A percentile compares a stretch with the other conserved stretches of the same genome.
These are phyloP conservation scores for Palythoa heliodiscus DNA, from an alignment of 92 coral and sea anemone genomes.

Conservation along the genomic window DNA sequence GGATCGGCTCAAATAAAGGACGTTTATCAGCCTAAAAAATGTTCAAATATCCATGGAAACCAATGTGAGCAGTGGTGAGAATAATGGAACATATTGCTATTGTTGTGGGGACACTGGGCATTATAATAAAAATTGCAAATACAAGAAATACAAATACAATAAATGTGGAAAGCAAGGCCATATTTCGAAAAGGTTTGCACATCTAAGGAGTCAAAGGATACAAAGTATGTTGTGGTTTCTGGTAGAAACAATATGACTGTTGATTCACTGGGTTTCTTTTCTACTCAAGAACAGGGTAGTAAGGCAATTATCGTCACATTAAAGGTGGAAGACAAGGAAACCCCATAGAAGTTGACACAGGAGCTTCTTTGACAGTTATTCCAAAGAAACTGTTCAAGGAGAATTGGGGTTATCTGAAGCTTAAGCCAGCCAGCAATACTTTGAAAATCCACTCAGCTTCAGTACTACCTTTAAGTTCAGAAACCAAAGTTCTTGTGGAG, in stretches of 20 bases:
- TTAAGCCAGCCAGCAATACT: constrained; percentile 3
- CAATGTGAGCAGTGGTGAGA: neutral
- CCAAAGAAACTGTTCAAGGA: neutral
- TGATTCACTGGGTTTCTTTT: too few species aligned
- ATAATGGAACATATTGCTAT: neutral
- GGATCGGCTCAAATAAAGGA: neutral
- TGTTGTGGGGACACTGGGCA: neutral
- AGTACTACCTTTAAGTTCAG: neutral
- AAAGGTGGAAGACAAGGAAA: too few species aligned
- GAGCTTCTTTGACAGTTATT: neutral
- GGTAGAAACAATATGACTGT: too few species aligned
- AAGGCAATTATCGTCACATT: too few species aligned
- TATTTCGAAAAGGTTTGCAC: too few species aligned
- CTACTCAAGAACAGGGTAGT: too few species aligned
- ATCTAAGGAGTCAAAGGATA: too few species aligned
- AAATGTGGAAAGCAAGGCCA: too few species aligned
- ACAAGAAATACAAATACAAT: too few species aligned
- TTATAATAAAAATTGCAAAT: too few species aligned
- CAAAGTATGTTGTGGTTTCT: too few species aligned
- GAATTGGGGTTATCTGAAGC: neutral
- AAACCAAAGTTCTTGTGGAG: neutral
- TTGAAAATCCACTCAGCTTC: neutral
- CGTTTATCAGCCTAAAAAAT: constrained; percentile 2
- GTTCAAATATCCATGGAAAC: neutral
- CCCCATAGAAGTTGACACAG: neutral